Evolutionary conservation across 2,113 vertebrate genomes (phyloP), one percentile per base, ranked within the genome.

Genomic region (Trinectes maculatus): DNA sequence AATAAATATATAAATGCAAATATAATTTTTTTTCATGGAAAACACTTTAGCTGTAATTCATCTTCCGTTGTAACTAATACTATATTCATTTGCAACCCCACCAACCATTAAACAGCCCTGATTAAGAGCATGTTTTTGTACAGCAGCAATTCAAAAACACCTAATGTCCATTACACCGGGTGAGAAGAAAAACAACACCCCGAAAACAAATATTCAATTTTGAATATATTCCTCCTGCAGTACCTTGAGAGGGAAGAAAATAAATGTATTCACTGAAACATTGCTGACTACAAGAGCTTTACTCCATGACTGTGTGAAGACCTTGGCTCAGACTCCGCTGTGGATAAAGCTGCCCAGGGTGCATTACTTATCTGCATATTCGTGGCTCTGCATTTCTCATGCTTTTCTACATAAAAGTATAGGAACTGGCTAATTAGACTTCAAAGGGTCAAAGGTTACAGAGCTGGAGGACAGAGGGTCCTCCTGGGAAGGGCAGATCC

Each of bases 321-420:
- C 88, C 84, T 90, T 91, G 86, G 83, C 86, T 79, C 25, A 11
- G 69, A 59, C 76, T 77, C 8, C 19, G 33, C 37, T 46, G 70
- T 60, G 37, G 51, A 69, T 71, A 58, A 79, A 74, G 62, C 77
- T 48, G 75, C 69, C 66, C 52, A 66, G 75, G 83, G 82, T 85
- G 68, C 59, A 66, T 57, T 74, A 58, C 74, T 82, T 55, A 88
- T 91, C 62, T 90, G 80, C 89, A 91, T 90, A 89, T 77, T 55
- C 53, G 46, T 80, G 54, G 66, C 67, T 89, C 77, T 79, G 85
- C 86, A 87, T 84, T 86, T 87, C 73, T 86, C 16, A 62, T 65
- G 65, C 55, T 82, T 85, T 86, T 77, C 64, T 69, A 83, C 80
- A 85, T 85, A 44, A 89, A 87, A 86, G 79, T 55, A 58, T 57